phyloP scores from a whole-genome alignment of 2,113 vertebrate genomes.

The Cebus imitator region DNA sequence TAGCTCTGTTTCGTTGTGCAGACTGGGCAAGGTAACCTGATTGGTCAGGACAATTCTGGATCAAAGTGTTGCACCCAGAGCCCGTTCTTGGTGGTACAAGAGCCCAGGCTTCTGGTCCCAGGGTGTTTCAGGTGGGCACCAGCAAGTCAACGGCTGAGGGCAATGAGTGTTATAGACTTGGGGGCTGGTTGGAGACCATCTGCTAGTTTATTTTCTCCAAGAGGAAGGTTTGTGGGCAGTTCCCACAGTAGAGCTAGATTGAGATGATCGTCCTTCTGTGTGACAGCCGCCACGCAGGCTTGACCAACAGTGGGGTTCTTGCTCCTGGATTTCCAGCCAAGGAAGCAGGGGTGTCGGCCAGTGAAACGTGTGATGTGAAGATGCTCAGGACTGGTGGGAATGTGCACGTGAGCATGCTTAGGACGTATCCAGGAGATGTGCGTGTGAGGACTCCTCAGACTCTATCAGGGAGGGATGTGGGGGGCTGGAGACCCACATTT shows the following conservation, averaged over 20 bases:
- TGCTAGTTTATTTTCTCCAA: background rate
- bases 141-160: accelerated
- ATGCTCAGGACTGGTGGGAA: background rate
- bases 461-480: accelerated
- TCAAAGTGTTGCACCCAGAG: background rate
- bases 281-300: accelerated
- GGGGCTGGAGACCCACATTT: no score
- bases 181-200: background rate
- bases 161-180: accelerated
- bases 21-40: accelerated
- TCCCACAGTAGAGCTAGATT: accelerated
- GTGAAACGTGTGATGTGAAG: accelerated
- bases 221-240: background rate
- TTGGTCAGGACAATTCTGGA: accelerated
- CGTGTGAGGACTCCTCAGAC: accelerated
- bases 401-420: no score
- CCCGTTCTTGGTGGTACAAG: accelerated
- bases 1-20: background rate
- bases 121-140: accelerated
- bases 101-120: background rate
- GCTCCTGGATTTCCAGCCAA: accelerated
- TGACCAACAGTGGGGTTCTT: accelerated
- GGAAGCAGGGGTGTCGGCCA: accelerated
- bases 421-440: accelerated
- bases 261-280: accelerated